Conservation (phyloP, 2,113 vertebrate species). For the Microtus pennsylvanicus region DNA sequence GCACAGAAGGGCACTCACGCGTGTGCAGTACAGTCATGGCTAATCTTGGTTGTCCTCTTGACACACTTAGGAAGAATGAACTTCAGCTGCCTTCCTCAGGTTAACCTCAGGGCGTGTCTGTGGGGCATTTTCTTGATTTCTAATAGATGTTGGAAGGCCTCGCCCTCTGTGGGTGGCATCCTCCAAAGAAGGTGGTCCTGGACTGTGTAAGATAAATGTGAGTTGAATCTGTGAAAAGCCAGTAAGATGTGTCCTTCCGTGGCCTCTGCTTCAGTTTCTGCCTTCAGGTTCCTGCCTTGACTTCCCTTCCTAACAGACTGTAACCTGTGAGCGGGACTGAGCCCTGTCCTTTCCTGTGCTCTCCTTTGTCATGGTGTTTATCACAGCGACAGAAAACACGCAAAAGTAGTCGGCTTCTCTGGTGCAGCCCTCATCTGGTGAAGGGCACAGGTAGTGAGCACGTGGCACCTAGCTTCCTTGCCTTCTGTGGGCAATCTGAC, state of each 20-base stretch:
- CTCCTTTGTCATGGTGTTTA: not conserved
- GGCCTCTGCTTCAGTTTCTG: not conserved
- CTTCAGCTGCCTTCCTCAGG: not conserved
- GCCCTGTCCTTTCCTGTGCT: not conserved
- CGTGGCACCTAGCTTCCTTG: not conserved
- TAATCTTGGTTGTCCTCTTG: not conserved
- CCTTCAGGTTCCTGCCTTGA: not conserved
- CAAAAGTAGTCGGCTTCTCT: not conserved
- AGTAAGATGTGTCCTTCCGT: not conserved
- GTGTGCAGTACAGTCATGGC: too few species aligned
- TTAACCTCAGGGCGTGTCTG: not conserved
- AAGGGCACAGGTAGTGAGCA: not conserved
- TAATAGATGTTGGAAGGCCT: not conserved
- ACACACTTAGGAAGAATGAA: not conserved
- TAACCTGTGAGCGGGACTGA: not conserved
- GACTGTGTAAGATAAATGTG: not conserved
- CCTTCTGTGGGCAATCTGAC: not conserved
- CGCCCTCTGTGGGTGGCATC: not conserved
- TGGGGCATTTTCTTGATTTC: not conserved
- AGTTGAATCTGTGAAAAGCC: not conserved
- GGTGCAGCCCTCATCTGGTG: rapidly evolving
- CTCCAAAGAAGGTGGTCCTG: not conserved
- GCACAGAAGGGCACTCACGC: not conserved
- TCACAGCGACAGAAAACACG: not conserved
- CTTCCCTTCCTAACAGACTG: not conserved